Percentiles rank a stretch among this genome's conserved stretches.
phyloP scores from a whole-genome alignment of 2,797 vertebrate species.

The Merluccius polli region DNA sequence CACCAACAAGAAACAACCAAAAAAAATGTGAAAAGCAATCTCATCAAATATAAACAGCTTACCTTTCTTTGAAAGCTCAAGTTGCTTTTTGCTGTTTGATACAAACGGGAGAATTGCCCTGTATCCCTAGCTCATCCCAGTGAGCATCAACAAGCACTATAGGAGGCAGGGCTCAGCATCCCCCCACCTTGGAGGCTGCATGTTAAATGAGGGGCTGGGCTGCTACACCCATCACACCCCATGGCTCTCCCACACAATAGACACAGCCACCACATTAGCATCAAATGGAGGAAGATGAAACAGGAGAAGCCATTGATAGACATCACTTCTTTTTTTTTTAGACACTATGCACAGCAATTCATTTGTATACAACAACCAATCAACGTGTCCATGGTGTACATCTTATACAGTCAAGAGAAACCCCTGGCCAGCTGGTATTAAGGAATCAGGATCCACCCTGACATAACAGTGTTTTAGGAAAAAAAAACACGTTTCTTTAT shows the following conservation, averaged over 20 bases:
- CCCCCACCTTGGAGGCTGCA: slow-evolving; percentile 61
- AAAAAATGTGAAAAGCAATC: neutral
- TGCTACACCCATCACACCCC: slow-evolving; percentile 61
- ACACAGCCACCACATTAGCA: slow-evolving; percentile 41
- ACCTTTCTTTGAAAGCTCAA: slow-evolving; percentile 45
- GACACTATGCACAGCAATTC: slow-evolving; percentile 6
- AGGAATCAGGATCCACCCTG: neutral
- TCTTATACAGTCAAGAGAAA: neutral
- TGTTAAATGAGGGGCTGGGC: slow-evolving; percentile 71
- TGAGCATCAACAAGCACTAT: slow-evolving; percentile 61
- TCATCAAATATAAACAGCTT: slow-evolving; percentile 30
- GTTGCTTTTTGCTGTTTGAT: slow-evolving; percentile 2
- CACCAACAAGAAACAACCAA: slow-evolving; percentile 32
- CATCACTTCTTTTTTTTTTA: neutral
- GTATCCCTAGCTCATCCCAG: slow-evolving; percentile 40
- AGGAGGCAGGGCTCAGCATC: slow-evolving; percentile 50
- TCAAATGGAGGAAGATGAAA: slow-evolving; percentile 22
- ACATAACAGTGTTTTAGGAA: neutral
- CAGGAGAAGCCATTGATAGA: slow-evolving; percentile 2
- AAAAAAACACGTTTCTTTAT: too few relatives aligned
- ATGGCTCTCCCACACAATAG: slow-evolving; percentile 53
- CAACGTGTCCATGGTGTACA: neutral
- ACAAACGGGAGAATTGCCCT: slow-evolving; percentile 8
- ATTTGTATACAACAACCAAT: slow-evolving; percentile 20
- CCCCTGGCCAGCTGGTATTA: neutral